Conservation (phyloP, 2,113 vertebrate species). For the Terrapene triunguis region DNA sequence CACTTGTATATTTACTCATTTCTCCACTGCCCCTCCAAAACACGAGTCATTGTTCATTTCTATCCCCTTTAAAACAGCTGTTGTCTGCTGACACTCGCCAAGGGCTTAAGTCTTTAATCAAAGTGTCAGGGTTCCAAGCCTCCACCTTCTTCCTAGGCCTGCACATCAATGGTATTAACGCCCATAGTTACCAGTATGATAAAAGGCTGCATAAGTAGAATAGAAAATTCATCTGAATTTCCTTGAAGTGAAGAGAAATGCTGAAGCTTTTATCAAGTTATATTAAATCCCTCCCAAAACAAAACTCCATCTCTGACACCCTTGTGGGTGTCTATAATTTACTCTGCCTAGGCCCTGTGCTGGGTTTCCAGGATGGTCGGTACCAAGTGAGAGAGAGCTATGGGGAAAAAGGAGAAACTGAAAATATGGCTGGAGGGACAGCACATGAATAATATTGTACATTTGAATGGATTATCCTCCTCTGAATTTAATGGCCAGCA, state of each 20-base stretch:
- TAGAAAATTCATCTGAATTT: neutral
- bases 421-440: neutral
- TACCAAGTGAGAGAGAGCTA: neutral
- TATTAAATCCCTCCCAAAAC: neutral
- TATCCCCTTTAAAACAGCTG: conserved; percentile 39
- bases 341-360: neutral
- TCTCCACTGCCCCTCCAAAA: neutral
- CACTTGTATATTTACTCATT: conserved; percentile 20
- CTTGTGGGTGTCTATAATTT: rapidly evolving
- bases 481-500: neutral
- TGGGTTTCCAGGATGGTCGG: neutral
- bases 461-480: neutral
- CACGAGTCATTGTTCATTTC: neutral
- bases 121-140: neutral
- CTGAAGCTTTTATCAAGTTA: neutral
- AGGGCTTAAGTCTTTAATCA: conserved; percentile 12
- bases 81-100: neutral
- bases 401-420: neutral
- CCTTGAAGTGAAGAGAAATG: neutral
- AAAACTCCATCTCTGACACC: neutral
- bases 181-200: neutral
- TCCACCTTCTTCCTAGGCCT: neutral
- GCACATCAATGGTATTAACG: neutral
- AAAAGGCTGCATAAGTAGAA: neutral
- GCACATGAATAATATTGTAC: neutral